Evolutionary conservation across 1,140 invertebrate species (phyloP), one percentile per base, ranked within the genome.

Genomic region (Gerris buenoi): DNA sequence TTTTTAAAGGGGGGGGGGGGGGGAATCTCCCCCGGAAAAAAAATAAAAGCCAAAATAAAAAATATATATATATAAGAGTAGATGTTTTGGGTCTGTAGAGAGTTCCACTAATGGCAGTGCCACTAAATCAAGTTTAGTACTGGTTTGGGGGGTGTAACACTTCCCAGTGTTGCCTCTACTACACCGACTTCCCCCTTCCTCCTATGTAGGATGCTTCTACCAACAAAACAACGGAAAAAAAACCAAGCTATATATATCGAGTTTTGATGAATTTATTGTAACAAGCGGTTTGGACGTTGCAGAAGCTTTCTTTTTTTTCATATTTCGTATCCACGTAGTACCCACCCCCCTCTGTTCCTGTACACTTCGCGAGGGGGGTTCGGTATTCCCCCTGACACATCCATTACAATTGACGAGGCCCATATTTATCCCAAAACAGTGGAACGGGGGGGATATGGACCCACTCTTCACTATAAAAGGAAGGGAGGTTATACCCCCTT

Each of bases 201-300:
- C 33, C 33, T 10, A 46, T 46, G 33, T 5, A 18, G 33, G 18
- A 46, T 18, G 18, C 33, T 46, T 10, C 18, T 10, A 18, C 33
- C 33, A 46, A 46, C 33, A 46, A 46, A 46, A 46, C 33, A 46
- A 46, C 33, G 33, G 18, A 5, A 46, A 46, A 46, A 46, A 46
- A 46, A 46, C 18, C n/a, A n/a, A n/a, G 26, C 27, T 27, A 66
- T 58, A 65, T 58, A 66, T 66, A 66, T 66, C 29, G 65, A 66
- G 65, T 66, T 66, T 66, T 66, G 65, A 66, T 66, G 65, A 66
- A 66, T 66, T 66, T 66, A 66, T 66, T 66, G 65, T 66, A 66
- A 66, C 65, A 66, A 60, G 18, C 15, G 65, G 2, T 10, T 23
- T 46, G 33, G 5, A 46, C 5, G 33, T 18, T 18, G 33, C 5